Evolutionary conservation across 1,140 invertebrate species (phyloP), one percentile per base, ranked within the genome.

Genomic region (Maniola jurtina): DNA sequence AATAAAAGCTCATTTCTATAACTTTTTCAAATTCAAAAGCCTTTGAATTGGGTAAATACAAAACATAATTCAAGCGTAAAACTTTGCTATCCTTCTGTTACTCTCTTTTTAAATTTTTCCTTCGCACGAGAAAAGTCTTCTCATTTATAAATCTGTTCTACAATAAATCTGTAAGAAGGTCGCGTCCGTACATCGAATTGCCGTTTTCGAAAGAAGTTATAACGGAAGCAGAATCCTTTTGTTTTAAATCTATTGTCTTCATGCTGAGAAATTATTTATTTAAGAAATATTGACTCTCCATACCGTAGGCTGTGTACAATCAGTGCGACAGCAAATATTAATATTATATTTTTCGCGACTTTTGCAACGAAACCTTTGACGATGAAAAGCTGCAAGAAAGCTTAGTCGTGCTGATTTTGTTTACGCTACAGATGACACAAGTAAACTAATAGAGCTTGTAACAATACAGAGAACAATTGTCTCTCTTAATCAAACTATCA

Each of bases 1-100:
- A 25, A 25, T 4, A 48, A 67, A 59, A 72, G 48, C 55, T 45
- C 52, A 61, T 68, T 72, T 68, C 70, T 62, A 72, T 72, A 63
- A 68, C 61, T 55, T 60, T 25, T 65, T 56, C 45, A 6, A 59
- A 68, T 48, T 63, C 38, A 25, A 63, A 68, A 68, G 58, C 50
- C 35, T 68, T 68, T 62, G 35, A 68, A 66, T 59, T 59, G 5
- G 57, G 15, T 45, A 59, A 45, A 59, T 59, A 59, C 38, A 59
- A 59, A 45, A 47, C 25, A 34, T 55, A 55, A 55, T 55, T 55
- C 52, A 25, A 55, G 52, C 52, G 52, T 55, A 34, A 55, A 55
- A 55, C 15, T 55, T 55, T 55, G 15, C 52, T 55, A 35, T 55
- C 52, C 52, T 55, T 55, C 52, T 55, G 34, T 55, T 55, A 55